Conservation (phyloP, 2,888 invertebrate species). For the Drosophila colorata region DNA sequence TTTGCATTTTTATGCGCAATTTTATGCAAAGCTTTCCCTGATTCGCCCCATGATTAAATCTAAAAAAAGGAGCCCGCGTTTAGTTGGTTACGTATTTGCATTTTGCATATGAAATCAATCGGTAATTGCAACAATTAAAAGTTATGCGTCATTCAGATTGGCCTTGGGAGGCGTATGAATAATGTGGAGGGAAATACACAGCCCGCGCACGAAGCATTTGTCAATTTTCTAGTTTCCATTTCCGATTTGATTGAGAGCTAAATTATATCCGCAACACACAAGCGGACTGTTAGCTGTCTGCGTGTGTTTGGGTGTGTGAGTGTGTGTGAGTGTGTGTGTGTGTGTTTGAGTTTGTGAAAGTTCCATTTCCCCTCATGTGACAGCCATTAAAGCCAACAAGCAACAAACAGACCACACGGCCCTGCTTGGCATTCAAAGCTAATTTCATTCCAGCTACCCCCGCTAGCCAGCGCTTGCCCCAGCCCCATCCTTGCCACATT, state of each 20-base stretch:
- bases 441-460: conserved; percentile 53
- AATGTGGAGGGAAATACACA: conserved; percentile 33
- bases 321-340: conserved; percentile 22
- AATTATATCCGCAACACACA: conserved; percentile 61
- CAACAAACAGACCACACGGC: neutral
- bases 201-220: conserved; percentile 22
- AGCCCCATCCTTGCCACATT: conserved; percentile 2
- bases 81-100: conserved; percentile 18
- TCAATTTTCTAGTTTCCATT: conserved; percentile 64
- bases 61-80: conserved; percentile 23
- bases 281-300: neutral
- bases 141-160: conserved; percentile 50
- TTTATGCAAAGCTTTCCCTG: conserved; percentile 43
- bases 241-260: conserved; percentile 71
- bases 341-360: conserved; percentile 24
- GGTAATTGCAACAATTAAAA: conserved; percentile 56
- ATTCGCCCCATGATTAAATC: conserved; percentile 9
- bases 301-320: conserved; percentile 21
- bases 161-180: conserved; percentile 37
- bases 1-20: conserved; percentile 47
- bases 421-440: conserved; percentile 63
- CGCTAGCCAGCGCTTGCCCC: neutral
- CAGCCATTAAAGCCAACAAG: conserved; percentile 39
- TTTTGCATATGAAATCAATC: conserved; percentile 40
- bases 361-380: conserved; percentile 61